Evolutionary conservation across 2,888 invertebrate genomes (phyloP).

Genomic region (Diplolepis rosae): DNA sequence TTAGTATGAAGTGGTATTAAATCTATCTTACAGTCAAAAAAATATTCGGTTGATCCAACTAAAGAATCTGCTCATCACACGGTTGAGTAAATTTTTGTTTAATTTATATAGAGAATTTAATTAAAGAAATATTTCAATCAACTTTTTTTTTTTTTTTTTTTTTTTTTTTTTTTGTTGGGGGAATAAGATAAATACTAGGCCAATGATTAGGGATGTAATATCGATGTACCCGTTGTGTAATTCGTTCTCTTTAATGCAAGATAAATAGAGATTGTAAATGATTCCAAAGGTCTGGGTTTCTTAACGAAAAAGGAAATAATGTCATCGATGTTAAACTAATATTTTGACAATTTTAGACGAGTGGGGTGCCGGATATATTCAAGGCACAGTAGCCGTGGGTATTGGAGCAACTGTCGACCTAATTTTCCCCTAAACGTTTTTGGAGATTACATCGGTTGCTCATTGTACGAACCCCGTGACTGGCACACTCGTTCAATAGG

Average conservation of each 20-base stretch:
- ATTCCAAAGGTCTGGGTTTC: background rate
- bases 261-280: background rate
- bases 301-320: conserved; percentile 40
- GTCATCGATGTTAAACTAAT: conserved; percentile 62
- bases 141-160: too few relatives aligned
- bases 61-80: too few relatives aligned
- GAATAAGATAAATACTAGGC: too few relatives aligned
- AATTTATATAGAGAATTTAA: too few relatives aligned
- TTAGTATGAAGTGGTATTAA: conserved; percentile 10
- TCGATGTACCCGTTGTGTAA: background rate
- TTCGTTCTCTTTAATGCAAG: background rate
- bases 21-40: too few relatives aligned
- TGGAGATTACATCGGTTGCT: conserved; percentile 72
- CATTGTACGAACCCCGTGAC: conserved; percentile 61
- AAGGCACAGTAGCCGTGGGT: conserved; percentile 57
- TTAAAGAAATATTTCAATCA: too few relatives aligned
- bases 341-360: conserved; percentile 68
- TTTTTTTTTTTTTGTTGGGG: too few relatives aligned
- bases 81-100: too few relatives aligned
- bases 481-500: conserved; percentile 42
- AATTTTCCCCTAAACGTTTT: conserved; percentile 73
- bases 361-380: conserved; percentile 39
- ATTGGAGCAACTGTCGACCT: conserved; percentile 69
- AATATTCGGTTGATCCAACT: too few relatives aligned
- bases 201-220: too few relatives aligned